These are phyloP conservation scores for Mus caroli DNA, from an alignment of 2,797 vertebrate genomes.

Conservation along the genomic window DNA sequence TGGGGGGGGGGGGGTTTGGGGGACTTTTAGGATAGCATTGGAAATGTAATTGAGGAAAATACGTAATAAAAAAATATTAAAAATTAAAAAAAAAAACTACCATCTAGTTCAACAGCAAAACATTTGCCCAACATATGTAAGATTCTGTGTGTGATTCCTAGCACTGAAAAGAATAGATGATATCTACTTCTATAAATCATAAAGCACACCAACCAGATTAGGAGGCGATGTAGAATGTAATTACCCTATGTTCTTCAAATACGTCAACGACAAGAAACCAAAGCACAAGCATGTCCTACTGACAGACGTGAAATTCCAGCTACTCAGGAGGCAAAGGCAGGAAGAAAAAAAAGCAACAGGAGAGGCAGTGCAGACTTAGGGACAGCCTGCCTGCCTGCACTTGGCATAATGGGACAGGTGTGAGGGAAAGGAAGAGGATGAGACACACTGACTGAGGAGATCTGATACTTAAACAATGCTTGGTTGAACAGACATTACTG, in stretches of 20 bases:
- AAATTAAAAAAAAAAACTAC: no score
- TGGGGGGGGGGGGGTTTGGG: no score
- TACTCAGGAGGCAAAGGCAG: not conserved
- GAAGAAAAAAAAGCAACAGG: not conserved
- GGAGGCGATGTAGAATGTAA: not conserved
- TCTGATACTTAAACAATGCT: not conserved
- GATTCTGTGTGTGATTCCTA: not conserved
- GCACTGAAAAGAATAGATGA: not conserved
- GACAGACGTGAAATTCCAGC: not conserved
- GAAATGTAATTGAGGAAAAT: no score
- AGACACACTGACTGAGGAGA: not conserved
- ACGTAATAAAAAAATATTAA: no score
- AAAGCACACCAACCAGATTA: not conserved
- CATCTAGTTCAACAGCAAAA: not conserved
- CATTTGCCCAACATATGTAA: not conserved
- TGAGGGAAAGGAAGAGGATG: not conserved
- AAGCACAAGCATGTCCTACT: not conserved
- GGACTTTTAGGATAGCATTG: no score
- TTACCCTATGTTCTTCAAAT: conserved; percentile 10
- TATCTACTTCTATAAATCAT: conserved; percentile 33
- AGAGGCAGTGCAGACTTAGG: not conserved
- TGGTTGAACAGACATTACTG: not conserved
- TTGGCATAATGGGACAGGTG: not conserved
- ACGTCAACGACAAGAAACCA: not conserved
- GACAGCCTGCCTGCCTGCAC: not conserved